These are phyloP conservation scores for Centropristis striata DNA, from an alignment of 2,113 vertebrate species.

Conservation along the genomic window DNA sequence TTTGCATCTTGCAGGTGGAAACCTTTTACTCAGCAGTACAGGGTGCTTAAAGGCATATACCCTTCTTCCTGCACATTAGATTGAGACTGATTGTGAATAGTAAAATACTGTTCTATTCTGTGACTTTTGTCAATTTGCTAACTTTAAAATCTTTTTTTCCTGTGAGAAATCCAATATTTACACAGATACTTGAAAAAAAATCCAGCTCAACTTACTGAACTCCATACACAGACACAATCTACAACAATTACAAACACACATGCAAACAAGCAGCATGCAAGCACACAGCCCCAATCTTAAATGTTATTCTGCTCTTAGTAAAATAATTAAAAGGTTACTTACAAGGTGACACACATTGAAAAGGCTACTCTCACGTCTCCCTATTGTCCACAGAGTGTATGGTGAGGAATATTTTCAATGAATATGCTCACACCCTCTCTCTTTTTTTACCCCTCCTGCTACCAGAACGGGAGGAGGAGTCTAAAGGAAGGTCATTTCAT, in stretches of 20 bases:
- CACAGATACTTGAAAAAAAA: neutral
- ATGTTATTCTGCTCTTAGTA: constrained; percentile 6
- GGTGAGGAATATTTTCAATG: constrained; percentile 65
- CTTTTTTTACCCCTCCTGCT: constrained; percentile 50
- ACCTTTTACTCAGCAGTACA: constrained; percentile 14
- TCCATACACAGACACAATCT: constrained; percentile 22
- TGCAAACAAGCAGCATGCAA: constrained; percentile 6
- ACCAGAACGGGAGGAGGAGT: constrained; percentile 71
- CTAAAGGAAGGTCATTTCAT: constrained; percentile 81
- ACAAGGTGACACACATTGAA: constrained; percentile 67
- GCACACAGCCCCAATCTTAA: neutral
- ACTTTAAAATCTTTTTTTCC: neutral
- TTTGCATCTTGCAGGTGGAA: constrained; percentile 27
- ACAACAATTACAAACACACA: constrained; percentile 27
- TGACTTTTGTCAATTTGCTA: constrained; percentile 7
- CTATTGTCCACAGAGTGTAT: constrained; percentile 58
- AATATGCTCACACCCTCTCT: constrained; percentile 62
- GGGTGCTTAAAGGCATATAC: neutral
- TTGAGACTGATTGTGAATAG: neutral
- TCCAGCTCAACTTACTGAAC: constrained; percentile 37
- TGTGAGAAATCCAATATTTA: neutral
- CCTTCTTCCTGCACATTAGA: neutral
- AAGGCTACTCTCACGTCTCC: constrained; percentile 49
- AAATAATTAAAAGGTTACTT: constrained; percentile 70
- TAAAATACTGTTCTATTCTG: neutral